These are phyloP conservation scores for Cosmorhoe ocellata DNA, from an alignment of 2,888 invertebrate species.

Conservation along the genomic window DNA sequence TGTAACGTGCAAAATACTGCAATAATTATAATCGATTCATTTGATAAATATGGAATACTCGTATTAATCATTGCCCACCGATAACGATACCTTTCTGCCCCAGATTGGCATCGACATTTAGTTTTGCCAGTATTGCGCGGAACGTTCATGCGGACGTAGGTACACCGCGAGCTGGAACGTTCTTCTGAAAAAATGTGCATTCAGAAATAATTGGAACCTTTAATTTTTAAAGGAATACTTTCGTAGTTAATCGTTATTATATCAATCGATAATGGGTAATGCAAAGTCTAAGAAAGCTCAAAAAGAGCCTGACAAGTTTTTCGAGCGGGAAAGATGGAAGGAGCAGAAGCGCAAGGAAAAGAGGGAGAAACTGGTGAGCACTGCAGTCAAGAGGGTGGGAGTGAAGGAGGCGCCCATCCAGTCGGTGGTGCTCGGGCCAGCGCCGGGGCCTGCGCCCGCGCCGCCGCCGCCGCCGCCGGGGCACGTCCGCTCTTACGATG, in stretches of 20 bases:
- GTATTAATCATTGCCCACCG: slow-evolving; percentile 55
- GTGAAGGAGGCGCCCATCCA: slow-evolving; percentile 51
- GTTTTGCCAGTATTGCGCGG: slow-evolving; percentile 53
- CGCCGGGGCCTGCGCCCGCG: slow-evolving; percentile 39
- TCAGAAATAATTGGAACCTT: neutral
- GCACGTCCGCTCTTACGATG: slow-evolving; percentile 70
- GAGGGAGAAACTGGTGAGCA: slow-evolving; percentile 53
- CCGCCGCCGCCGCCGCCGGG: slow-evolving; percentile 55
- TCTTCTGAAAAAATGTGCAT: neutral
- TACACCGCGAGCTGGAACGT: slow-evolving; percentile 29
- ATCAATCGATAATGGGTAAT: slow-evolving; percentile 67
- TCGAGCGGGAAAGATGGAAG: slow-evolving; percentile 66
- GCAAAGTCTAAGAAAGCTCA: slow-evolving; percentile 64
- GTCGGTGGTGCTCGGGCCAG: slow-evolving; percentile 40
- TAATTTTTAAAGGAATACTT: neutral
- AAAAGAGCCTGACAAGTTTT: slow-evolving; percentile 70
- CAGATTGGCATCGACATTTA: slow-evolving; percentile 47
- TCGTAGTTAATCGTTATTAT: neutral
- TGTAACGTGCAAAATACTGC: slow-evolving; percentile 47
- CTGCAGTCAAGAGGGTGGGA: slow-evolving; percentile 51
- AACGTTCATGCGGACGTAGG: slow-evolving; percentile 39
- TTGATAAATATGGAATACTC: slow-evolving; percentile 51
- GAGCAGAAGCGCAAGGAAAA: slow-evolving; percentile 62
- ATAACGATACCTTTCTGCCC: slow-evolving; percentile 57
- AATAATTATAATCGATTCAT: slow-evolving; percentile 47